Evolutionary conservation across 2,888 invertebrate genomes (phyloP), one percentile per base, ranked within the genome.

Genomic region (Dastarcus helophoroides): DNA sequence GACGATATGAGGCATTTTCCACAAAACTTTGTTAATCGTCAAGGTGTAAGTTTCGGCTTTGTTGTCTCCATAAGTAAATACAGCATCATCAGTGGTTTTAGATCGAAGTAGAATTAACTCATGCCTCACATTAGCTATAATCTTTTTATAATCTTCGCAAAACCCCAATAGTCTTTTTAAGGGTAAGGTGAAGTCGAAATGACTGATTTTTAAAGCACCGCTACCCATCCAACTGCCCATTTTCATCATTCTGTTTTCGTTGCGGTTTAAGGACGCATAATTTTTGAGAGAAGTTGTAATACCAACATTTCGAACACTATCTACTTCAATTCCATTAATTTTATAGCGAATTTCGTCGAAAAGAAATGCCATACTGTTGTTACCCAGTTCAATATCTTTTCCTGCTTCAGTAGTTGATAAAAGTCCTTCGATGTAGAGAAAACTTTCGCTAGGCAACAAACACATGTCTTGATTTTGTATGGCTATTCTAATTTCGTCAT

Each of bases 71-170:
- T n/a, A n/a, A 22, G 39, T 33, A 34, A 29, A 7, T n/a, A 51
- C 32, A 24, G 43, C 40, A 40, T 56, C 53, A 22, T 22, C 17
- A 24, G 41, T 29, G 21, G 26, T 25, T 26, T 41, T 50, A 13
- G 50, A 39, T 34, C 56, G 39, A 10, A 42, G 43, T 11, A 60
- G 33, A 31, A 54, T 44, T 21, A 54, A 36, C 40, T 60, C 57
- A 48, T 59, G 57, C 45, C 53, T 55, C 29, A 47, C 47, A 38
- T 59, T 58, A 3, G 57, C 26, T 33, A 44, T 35, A 3, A 37
- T 31, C 26, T 41, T 35, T 12, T 28, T 33, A 25, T 43, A 43
- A 32, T 43, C 44, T 33, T 44, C 44, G 14, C 37, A 37, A 33
- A 43, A 41, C 14, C 43, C 43, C 12, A 42, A 27, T 14, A 39